Percentiles rank a stretch among this genome's conserved stretches.
These are phyloP conservation scores for Podotricha telesiphe DNA, from an alignment of 2,888 invertebrate species.

Conservation along the genomic window DNA sequence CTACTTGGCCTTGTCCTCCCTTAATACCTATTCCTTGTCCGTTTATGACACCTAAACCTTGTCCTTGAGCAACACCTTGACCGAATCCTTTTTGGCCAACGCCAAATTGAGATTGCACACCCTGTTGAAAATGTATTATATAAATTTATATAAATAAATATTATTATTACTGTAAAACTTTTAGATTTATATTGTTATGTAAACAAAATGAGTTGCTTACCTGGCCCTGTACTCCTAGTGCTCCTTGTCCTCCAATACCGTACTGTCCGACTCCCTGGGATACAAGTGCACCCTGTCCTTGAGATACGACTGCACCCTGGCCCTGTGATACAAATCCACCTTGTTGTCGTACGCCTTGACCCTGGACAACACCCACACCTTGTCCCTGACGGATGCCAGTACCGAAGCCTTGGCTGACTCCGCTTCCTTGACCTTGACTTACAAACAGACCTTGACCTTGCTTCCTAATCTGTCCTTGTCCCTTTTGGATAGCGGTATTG, in stretches of 20 bases:
- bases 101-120: slow-evolving; percentile 9
- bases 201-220: neutral
- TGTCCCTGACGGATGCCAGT: slow-evolving; percentile 38
- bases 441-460: slow-evolving; percentile 41
- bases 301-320: slow-evolving; percentile 41
- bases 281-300: slow-evolving; percentile 18
- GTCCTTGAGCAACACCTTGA: slow-evolving; percentile 46
- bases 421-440: slow-evolving; percentile 42
- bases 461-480: slow-evolving; percentile 40
- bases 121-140: neutral
- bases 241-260: slow-evolving; percentile 22
- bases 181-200: neutral
- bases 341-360: slow-evolving; percentile 22
- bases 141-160: neutral
- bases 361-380: slow-evolving; percentile 28
- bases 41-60: slow-evolving; percentile 35
- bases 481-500: slow-evolving; percentile 37
- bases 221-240: neutral
- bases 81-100: slow-evolving; percentile 23
- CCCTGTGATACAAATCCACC: slow-evolving; percentile 27
- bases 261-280: slow-evolving; percentile 27
- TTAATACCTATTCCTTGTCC: slow-evolving; percentile 26
- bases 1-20: slow-evolving; percentile 23
- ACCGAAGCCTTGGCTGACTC: slow-evolving; percentile 38
- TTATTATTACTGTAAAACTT: neutral